Evolutionary conservation across 1,140 invertebrate species (phyloP).

Genomic region (Planococcus citri): DNA sequence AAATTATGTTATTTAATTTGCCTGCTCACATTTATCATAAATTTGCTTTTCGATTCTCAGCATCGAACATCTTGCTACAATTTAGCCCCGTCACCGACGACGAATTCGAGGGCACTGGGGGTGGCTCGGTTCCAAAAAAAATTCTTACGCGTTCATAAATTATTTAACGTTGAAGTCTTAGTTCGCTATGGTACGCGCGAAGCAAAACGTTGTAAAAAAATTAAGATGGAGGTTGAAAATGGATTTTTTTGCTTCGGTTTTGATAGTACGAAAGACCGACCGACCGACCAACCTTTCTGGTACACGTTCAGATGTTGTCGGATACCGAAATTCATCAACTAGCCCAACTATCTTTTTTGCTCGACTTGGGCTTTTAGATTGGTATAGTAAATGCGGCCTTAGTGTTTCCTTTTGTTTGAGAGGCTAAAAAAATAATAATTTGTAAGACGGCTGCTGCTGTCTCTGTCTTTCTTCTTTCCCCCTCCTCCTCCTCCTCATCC

Average conservation of each 20-base stretch:
- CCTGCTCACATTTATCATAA: not conserved
- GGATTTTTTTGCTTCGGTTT: not conserved
- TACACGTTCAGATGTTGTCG: not conserved
- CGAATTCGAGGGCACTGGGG: not conserved
- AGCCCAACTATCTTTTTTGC: no score
- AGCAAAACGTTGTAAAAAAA: not conserved
- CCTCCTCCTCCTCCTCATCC: no score
- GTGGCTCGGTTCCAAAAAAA: not conserved
- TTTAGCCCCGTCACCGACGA: no score
- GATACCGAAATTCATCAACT: no score
- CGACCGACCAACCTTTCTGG: no score
- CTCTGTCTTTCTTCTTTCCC: no score
- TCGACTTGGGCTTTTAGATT: no score
- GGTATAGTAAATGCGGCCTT: no score
- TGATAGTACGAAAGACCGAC: not conserved
- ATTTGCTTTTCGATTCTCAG: not conserved
- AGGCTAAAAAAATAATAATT: no score
- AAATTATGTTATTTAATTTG: slow-evolving; percentile 5
- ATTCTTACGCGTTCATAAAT: not conserved
- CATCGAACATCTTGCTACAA: not conserved
- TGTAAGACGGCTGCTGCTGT: no score
- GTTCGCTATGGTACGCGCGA: no score
- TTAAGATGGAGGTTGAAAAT: not conserved
- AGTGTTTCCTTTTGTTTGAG: no score
- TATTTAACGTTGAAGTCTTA: not conserved